Evolutionary conservation across 2,797 vertebrate species (phyloP).

Genomic region (Chaunax sp.): DNA sequence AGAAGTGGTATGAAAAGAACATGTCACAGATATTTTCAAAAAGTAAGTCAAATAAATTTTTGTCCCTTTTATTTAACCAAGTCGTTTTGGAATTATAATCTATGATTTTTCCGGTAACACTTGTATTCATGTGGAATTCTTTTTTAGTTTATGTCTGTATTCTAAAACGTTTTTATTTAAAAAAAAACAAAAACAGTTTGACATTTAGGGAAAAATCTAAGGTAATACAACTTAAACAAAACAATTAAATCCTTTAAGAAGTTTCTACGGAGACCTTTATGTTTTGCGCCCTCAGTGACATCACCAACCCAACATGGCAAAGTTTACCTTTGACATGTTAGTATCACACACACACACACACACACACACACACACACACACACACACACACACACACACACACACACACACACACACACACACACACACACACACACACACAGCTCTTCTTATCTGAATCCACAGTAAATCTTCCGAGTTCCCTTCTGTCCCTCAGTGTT

Average conservation of each 20-base stretch:
- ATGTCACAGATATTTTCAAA: background rate
- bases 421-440: slow-evolving; percentile 24
- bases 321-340: slow-evolving; percentile 53
- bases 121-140: background rate
- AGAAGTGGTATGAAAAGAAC: background rate
- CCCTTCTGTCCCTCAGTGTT: slow-evolving; percentile 19
- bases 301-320: slow-evolving; percentile 6
- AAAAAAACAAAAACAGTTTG: no score
- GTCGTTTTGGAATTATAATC: background rate
- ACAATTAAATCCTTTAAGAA: background rate
- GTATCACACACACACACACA: slow-evolving; percentile 26
- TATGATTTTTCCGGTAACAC: background rate
- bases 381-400: no score
- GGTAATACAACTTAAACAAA: background rate
- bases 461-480: slow-evolving; percentile 68
- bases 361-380: background rate
- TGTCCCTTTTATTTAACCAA: no score
- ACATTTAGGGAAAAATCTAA: no score
- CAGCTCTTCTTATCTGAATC: slow-evolving; percentile 69
- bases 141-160: background rate
- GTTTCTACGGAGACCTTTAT: background rate
- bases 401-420: no score
- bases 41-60: no score
- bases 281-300: slow-evolving; percentile 5
- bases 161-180: no score